These are phyloP conservation scores for Anguilla pacifica DNA, from an alignment of 2,797 vertebrate genomes.

Conservation along the genomic window DNA sequence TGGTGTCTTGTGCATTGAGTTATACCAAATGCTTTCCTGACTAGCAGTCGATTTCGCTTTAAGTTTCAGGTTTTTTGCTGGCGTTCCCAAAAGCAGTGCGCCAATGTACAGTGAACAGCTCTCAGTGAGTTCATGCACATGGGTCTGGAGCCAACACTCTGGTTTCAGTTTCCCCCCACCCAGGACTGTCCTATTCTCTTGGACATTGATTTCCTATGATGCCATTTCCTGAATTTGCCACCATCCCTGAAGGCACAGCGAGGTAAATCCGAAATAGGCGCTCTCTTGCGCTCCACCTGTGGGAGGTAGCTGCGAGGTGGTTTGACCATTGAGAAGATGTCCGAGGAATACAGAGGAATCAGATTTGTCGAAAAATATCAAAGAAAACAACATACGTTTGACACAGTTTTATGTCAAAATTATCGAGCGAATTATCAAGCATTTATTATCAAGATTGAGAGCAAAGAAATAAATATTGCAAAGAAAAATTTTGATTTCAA, in stretches of 20 bases:
- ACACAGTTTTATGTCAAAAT: no score
- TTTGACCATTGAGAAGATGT: no score
- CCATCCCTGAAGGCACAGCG: not conserved
- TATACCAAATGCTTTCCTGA: not conserved
- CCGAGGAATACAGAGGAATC: no score
- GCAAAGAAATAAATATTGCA: no score
- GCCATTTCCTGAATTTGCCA: not conserved
- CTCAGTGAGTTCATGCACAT: not conserved
- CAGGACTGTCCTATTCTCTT: not conserved
- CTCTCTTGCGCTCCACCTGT: no score
- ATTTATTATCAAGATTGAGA: no score
- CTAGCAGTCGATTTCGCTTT: not conserved
- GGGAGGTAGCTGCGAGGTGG: no score
- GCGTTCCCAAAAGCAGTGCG: not conserved
- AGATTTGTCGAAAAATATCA: no score
- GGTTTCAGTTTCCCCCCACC: slow-evolving; percentile 5
- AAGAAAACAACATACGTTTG: no score
- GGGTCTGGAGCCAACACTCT: not conserved
- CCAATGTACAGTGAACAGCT: not conserved
- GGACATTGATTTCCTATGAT: not conserved
- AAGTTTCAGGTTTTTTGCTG: not conserved
- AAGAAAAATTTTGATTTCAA: no score
- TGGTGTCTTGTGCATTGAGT: not conserved
- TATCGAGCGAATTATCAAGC: no score
- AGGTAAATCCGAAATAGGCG: no score